phyloP scores from a whole-genome alignment of 2,797 vertebrate species.

The Coregonus ussuriensis region DNA sequence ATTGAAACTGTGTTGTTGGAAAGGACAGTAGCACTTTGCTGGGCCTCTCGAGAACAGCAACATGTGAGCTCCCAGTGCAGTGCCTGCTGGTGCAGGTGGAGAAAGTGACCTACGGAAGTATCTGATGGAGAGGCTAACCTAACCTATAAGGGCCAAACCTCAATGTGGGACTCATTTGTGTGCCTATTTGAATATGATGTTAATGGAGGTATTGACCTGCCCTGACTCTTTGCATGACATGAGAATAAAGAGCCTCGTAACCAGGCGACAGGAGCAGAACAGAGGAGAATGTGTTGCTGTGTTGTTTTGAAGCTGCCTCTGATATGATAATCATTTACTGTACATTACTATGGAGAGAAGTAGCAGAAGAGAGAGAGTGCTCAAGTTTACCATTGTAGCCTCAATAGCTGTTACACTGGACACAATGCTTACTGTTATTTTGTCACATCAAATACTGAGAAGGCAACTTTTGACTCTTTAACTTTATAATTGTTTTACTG shows the following conservation, averaged over 20 bases:
- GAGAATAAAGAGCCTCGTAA: constrained; percentile 28
- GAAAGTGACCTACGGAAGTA: not conserved
- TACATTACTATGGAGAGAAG: constrained; percentile 18
- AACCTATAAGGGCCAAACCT: constrained; percentile 14
- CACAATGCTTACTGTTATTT: not conserved
- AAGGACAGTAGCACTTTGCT: not conserved
- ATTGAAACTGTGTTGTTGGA: no score
- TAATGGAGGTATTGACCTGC: constrained; percentile 54
- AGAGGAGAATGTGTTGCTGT: not conserved
- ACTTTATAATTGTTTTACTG: not conserved
- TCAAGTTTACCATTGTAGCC: constrained; percentile 1
- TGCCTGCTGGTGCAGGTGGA: not conserved
- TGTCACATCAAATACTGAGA: not conserved
- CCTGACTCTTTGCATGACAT: constrained; percentile 58
- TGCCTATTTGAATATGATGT: constrained; percentile 70
- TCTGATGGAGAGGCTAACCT: constrained; percentile 32
- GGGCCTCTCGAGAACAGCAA: not conserved
- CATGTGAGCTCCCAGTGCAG: not conserved
- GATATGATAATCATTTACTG: not conserved
- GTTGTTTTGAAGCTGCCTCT: not conserved
- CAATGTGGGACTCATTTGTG: constrained; percentile 58
- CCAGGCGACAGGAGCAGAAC: constrained; percentile 19
- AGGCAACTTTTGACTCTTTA: not conserved
- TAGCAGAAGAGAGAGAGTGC: constrained; percentile 17
- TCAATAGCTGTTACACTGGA: not conserved